Evolutionary conservation across 2,888 invertebrate species (phyloP).

Genomic region (Platycheirus rosarum): DNA sequence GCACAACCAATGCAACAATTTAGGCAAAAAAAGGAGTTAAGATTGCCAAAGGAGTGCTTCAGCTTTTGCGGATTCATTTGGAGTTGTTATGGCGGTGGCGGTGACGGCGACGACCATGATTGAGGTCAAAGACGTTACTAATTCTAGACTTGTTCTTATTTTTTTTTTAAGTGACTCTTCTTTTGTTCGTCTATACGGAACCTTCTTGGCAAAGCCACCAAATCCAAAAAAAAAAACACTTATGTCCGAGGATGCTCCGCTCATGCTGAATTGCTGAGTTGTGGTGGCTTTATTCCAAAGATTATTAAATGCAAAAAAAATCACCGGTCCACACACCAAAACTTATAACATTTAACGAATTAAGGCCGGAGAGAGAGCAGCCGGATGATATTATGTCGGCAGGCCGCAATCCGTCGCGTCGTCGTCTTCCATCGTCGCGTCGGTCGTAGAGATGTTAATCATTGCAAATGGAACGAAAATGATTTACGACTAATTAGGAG

Average conservation of each 20-base stretch:
- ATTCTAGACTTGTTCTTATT: conserved; percentile 54
- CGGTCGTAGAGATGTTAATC: conserved; percentile 59
- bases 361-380: conserved; percentile 14
- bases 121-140: conserved; percentile 74
- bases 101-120: conserved; percentile 61
- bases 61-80: conserved; percentile 7
- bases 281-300: conserved; percentile 44
- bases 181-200: conserved; percentile 51
- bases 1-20: conserved; percentile 60
- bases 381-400: conserved; percentile 9
- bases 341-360: conserved; percentile 36
- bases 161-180: conserved; percentile 31
- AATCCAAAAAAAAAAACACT: conserved; percentile 35
- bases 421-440: neutral
- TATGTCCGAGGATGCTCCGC: conserved; percentile 1
- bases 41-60: conserved; percentile 3
- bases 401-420: conserved; percentile 1
- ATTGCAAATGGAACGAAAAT: conserved; percentile 68
- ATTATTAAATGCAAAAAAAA: conserved; percentile 40
- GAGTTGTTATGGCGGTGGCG: conserved; percentile 28
- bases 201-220: conserved; percentile 25
- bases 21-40: neutral
- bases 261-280: conserved; percentile 2
- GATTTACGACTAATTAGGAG: conserved; percentile 67
- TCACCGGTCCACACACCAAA: conserved; percentile 46